Conservation (phyloP, 2,797 vertebrate genomes). For the Semotilus atromaculatus region DNA sequence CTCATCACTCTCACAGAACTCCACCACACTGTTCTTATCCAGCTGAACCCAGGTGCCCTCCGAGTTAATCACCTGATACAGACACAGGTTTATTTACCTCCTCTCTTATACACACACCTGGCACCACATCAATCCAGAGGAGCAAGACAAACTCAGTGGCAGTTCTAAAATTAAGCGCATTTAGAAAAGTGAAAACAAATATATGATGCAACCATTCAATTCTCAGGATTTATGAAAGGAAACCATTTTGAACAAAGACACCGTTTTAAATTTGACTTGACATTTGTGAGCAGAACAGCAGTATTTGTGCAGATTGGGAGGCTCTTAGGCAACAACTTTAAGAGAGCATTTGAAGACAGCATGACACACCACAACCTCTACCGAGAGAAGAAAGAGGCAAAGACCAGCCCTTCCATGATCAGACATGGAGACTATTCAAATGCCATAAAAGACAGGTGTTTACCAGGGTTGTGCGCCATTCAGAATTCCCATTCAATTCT, state of each 20-base stretch:
- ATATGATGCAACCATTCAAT: slow-evolving; percentile 30
- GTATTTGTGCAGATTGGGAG: slow-evolving; percentile 67
- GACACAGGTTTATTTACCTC: slow-evolving; percentile 74
- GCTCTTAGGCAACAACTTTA: slow-evolving; percentile 50
- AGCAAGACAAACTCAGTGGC: slow-evolving; percentile 2
- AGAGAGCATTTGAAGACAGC: slow-evolving; percentile 87
- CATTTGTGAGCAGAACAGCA: slow-evolving; percentile 55
- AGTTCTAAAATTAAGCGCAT: not conserved
- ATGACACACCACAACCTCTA: slow-evolving; percentile 98
- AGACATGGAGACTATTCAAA: slow-evolving; percentile 59
- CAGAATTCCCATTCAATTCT: slow-evolving; percentile 9
- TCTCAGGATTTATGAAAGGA: slow-evolving; percentile 9
- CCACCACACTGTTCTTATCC: slow-evolving; percentile 99
- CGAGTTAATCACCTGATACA: slow-evolving; percentile 94
- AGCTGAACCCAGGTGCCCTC: slow-evolving; percentile 99
- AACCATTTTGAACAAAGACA: slow-evolving; percentile 14
- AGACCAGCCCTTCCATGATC: slow-evolving; percentile 59
- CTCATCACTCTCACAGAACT: slow-evolving; percentile 99
- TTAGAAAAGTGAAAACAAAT: slow-evolving; percentile 8
- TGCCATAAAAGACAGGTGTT: slow-evolving; percentile 61
- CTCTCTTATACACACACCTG: slow-evolving; percentile 47
- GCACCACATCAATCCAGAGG: slow-evolving; percentile 26
- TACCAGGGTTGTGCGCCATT: slow-evolving; percentile 27
- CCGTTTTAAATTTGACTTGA: slow-evolving; percentile 19
- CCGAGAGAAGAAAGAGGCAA: slow-evolving; percentile 64